Conservation (phyloP, 2,888 invertebrate species). For the Napeogenes sylphis region DNA sequence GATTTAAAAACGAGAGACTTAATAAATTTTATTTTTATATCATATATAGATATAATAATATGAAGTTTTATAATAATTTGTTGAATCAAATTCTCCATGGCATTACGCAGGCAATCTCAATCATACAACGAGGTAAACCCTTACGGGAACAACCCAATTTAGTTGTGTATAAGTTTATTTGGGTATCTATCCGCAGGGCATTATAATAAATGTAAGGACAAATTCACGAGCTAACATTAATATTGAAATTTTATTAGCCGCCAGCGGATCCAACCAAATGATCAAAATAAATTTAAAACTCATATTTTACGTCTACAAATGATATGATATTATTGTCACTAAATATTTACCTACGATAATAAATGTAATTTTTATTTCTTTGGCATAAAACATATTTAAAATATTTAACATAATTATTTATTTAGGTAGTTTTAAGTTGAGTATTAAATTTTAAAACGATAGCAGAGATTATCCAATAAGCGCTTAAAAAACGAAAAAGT, state of each 20-base stretch:
- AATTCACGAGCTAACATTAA: conserved; percentile 58
- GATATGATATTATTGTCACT: too few relatives aligned
- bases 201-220: conserved; percentile 63
- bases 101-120: conserved; percentile 60
- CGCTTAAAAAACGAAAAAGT: too few relatives aligned
- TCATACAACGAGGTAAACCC: conserved; percentile 63
- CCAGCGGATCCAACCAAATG: not conserved
- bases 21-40: too few relatives aligned
- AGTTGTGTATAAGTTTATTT: conserved; percentile 71
- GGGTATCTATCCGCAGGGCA: conserved; percentile 64
- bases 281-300: conserved; percentile 2
- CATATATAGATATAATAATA: conserved; percentile 26
- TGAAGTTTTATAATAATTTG: conserved; percentile 41
- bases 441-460: too few relatives aligned
- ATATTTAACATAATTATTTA: too few relatives aligned
- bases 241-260: conserved; percentile 57
- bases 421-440: too few relatives aligned
- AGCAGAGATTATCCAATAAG: too few relatives aligned
- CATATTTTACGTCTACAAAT: not conserved
- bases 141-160: conserved; percentile 69
- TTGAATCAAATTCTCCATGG: conserved; percentile 45
- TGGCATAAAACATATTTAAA: too few relatives aligned
- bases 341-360: too few relatives aligned
- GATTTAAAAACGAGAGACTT: too few relatives aligned
- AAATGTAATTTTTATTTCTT: too few relatives aligned